These are phyloP conservation scores for Drosophila cracens DNA, from an alignment of 2,888 invertebrate genomes.

Conservation along the genomic window DNA sequence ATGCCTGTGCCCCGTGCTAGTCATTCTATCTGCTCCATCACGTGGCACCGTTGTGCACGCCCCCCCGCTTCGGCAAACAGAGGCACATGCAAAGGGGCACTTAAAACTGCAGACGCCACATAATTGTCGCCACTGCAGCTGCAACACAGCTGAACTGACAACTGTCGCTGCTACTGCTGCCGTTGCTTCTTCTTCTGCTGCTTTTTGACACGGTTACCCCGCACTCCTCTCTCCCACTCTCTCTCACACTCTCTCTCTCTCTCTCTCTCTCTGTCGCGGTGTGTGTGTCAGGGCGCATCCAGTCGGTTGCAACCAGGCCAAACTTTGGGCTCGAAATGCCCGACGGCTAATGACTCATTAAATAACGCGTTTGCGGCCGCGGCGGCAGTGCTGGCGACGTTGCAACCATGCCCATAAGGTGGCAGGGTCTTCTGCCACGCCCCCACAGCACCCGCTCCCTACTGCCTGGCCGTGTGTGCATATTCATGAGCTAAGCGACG, in stretches of 20 bases:
- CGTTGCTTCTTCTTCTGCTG: constrained; percentile 22
- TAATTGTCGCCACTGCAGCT: constrained; percentile 66
- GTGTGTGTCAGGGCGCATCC: constrained; percentile 14
- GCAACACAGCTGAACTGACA: constrained; percentile 67
- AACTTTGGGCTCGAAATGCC: constrained; percentile 46
- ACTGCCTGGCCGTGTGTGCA: constrained; percentile 48
- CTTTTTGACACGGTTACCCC: constrained; percentile 63
- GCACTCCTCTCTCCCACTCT: not conserved
- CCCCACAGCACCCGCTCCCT: not conserved
- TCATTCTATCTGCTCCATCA: not conserved
- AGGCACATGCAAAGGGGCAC: constrained; percentile 74
- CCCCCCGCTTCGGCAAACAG: constrained; percentile 57
- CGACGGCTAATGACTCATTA: constrained; percentile 74
- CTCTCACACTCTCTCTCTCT: not conserved
- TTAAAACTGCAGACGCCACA: constrained; percentile 78
- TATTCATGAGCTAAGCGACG: constrained; percentile 71
- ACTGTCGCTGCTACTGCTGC: constrained; percentile 56
- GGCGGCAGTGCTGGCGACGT: not conserved
- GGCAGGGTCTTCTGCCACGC: constrained; percentile 19
- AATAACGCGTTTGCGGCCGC: constrained; percentile 59
- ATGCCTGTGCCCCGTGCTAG: constrained; percentile 41
- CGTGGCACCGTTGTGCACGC: not conserved
- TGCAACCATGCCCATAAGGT: constrained; percentile 25
- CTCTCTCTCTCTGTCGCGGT: not conserved
- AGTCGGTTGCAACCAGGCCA: constrained; percentile 39